Conservation (phyloP, 2,113 vertebrate genomes). For the Heptranchias perlo region DNA sequence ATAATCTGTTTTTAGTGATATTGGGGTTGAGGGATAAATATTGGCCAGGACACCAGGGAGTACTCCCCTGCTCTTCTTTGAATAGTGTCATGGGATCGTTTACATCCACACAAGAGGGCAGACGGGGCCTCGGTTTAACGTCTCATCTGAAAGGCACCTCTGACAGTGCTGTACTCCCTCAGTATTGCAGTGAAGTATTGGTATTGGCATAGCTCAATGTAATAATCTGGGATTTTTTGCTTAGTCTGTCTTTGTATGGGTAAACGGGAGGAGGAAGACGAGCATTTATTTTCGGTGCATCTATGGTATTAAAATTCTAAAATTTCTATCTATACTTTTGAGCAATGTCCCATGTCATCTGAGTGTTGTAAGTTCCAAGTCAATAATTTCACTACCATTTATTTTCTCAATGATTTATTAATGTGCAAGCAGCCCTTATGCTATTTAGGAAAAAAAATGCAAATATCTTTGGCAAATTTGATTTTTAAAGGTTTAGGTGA, state of each 20-base stretch:
- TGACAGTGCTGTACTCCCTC: background rate
- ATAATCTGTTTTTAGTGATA: background rate
- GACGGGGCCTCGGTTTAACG: no score
- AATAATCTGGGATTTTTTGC: background rate
- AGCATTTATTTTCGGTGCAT: background rate
- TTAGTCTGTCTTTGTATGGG: background rate
- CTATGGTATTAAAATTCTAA: background rate
- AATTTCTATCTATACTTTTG: background rate
- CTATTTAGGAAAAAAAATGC: background rate
- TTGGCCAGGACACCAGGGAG: background rate
- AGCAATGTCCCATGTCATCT: background rate
- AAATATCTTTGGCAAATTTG: background rate
- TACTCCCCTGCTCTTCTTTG: background rate
- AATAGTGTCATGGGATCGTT: background rate
- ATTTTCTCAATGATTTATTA: background rate
- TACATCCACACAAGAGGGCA: background rate
- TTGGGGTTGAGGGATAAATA: background rate
- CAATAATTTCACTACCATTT: background rate
- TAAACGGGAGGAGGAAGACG: background rate
- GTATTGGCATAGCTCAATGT: background rate
- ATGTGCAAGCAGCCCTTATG: background rate
- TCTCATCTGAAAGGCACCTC: background rate
- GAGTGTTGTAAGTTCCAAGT: background rate
- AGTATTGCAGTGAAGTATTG: background rate
- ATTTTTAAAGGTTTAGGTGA: background rate